phyloP scores from a whole-genome alignment of 2,113 vertebrate genomes.

The Lepus americanus region DNA sequence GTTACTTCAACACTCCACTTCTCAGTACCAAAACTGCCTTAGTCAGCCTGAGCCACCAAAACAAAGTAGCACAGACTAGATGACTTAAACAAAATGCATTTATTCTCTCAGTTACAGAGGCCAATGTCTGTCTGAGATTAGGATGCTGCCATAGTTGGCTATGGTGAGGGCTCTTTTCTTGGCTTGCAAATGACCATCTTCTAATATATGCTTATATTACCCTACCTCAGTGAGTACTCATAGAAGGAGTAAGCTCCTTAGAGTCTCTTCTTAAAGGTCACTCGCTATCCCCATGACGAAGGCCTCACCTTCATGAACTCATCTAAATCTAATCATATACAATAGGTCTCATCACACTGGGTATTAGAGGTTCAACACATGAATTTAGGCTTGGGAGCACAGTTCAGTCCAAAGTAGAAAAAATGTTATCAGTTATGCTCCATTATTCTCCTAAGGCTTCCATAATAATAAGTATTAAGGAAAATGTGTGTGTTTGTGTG shows the following conservation, averaged over 20 bases:
- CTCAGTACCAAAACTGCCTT: neutral
- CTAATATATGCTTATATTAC: neutral
- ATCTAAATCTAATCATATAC: constrained; percentile 14
- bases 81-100: neutral
- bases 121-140: neutral
- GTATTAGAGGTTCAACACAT: neutral
- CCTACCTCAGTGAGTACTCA: neutral
- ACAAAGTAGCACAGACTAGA: neutral
- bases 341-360: neutral
- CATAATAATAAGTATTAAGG: neutral
- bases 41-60: neutral
- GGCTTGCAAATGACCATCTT: neutral
- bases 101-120: neutral
- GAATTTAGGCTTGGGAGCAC: neutral
- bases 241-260: neutral
- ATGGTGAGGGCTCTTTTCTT: neutral
- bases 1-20: neutral
- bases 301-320: neutral
- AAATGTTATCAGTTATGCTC: neutral
- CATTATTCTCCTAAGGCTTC: neutral
- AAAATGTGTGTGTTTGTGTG: neutral
- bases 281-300: neutral
- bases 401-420: neutral
- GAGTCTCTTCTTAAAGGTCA: neutral
- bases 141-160: neutral